Evolutionary conservation across 1,140 invertebrate genomes (phyloP), one percentile per base, ranked within the genome.

Genomic region (Lordiphosa mommai): DNA sequence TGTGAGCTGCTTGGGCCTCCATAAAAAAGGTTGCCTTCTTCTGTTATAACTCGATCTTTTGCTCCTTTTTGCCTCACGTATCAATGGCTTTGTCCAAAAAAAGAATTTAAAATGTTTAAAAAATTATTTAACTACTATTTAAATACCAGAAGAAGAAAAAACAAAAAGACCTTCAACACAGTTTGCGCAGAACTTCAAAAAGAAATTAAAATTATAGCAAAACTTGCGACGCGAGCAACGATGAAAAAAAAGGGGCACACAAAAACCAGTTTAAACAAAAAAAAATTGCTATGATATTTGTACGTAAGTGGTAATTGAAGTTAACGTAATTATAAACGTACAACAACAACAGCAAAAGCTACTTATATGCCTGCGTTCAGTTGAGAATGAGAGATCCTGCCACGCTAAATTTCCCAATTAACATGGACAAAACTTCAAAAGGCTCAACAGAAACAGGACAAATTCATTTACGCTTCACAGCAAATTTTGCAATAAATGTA

Each of bases 151-250:
- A 30, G 17, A 9, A 38, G n/a, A 43, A 23, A 2, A 23, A 2
- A 30, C 10, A 41, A 56, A 36, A 66, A 56, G n/a, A 55, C 57
- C 72, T 69, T 73, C 71, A 61, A 30, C 29, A 38, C 65, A 51
- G 38, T 55, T 73, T 60, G 59, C 72, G 72, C 73, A 59, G 49
- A 58, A 67, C 72, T 77, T 77, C 67, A 77, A 72, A 72, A 77
- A 77, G 57, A 77, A 77, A 77, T 77, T 77, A 59, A 77, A 77
- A 76, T 77, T 77, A 76, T 76, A 76, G 72, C 72, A 76, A 76
- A 76, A 57, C 65, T 66, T 51, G 48, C 64, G 64, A 20, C 7
- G 9, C 7, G 9, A 38, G 34, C 56, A 76, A 49, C 49, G 33
- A 49, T 38, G 33, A 69, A 33, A 51, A 71, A 57, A 72, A 69